Conservation (phyloP, 1,140 invertebrate genomes). For the Aleiodes sp. region DNA sequence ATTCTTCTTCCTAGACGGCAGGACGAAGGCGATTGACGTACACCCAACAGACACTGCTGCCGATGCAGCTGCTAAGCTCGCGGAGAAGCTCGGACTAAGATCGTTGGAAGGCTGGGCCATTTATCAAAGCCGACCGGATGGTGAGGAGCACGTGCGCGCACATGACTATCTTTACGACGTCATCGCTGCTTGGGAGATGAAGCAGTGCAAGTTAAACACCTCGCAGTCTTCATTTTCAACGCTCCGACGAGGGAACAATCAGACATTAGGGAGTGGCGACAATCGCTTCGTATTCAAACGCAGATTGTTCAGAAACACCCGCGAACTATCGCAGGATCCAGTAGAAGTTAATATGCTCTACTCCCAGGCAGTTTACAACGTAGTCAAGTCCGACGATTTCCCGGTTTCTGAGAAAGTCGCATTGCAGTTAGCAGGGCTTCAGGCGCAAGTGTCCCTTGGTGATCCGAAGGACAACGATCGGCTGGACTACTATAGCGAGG, state of each 20-base stretch:
- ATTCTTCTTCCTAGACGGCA: conserved; percentile 94
- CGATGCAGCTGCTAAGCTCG: conserved; percentile 88
- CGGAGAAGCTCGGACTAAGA: conserved; percentile 86
- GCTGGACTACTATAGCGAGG: conserved; percentile 81
- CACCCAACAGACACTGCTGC: conserved; percentile 93
- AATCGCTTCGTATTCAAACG: conserved; percentile 94
- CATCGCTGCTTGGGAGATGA: conserved; percentile 92
- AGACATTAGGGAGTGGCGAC: conserved; percentile 81
- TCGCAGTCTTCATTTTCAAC: conserved; percentile 68
- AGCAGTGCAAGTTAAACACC: conserved; percentile 72
- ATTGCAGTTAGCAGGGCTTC: conserved; percentile 90
- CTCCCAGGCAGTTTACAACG: conserved; percentile 93
- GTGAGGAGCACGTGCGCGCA: conserved; percentile 90
- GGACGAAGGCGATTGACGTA: conserved; percentile 94
- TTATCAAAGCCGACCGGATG: conserved; percentile 84
- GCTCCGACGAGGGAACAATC: conserved; percentile 66
- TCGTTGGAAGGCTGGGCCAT: conserved; percentile 94
- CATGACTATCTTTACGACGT: conserved; percentile 95
- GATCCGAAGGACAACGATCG: conserved; percentile 79
- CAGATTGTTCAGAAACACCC: conserved; percentile 84
- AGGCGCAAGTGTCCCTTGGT: conserved; percentile 91
- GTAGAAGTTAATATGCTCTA: conserved; percentile 95
- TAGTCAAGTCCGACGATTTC: conserved; percentile 95
- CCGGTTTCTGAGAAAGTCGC: conserved; percentile 95
- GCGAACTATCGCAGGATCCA: conserved; percentile 94